These are phyloP conservation scores for Oreochromis tanganicae DNA, from an alignment of 2,113 vertebrate species.

Conservation along the genomic window DNA sequence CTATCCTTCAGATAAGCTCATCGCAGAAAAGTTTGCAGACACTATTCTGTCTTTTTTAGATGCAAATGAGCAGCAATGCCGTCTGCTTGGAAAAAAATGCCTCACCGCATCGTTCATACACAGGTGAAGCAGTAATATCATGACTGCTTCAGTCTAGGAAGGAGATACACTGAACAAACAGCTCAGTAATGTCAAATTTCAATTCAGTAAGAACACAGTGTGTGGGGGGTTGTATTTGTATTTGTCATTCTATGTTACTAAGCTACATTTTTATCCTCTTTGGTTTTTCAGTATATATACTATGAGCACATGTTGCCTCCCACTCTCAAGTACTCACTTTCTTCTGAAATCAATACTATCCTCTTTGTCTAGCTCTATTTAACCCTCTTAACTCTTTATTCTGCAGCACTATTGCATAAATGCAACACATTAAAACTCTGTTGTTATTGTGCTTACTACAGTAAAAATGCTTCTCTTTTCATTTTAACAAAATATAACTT, in stretches of 20 bases:
- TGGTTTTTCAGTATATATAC: background rate
- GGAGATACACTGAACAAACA: background rate
- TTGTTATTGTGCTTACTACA: background rate
- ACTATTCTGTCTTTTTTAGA: background rate
- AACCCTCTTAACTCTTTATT: background rate
- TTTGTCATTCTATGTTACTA: background rate
- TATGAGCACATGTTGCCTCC: background rate
- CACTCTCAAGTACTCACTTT: background rate
- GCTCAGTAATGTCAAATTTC: background rate
- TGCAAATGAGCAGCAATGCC: background rate
- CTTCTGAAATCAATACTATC: background rate
- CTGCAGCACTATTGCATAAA: background rate
- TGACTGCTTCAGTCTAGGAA: background rate
- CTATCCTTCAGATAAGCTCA: background rate
- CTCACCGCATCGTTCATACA: background rate
- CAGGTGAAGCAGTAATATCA: background rate
- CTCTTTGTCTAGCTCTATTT: background rate
- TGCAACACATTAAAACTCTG: rapidly evolving
- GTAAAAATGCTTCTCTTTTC: background rate
- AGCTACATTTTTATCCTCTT: background rate
- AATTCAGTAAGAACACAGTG: background rate
- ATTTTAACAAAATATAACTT: background rate
- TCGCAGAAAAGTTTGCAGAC: background rate
- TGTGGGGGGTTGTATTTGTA: background rate
- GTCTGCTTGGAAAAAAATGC: background rate